phyloP scores from a whole-genome alignment of 2,113 vertebrate species.

The Dasyurus viverrinus region DNA sequence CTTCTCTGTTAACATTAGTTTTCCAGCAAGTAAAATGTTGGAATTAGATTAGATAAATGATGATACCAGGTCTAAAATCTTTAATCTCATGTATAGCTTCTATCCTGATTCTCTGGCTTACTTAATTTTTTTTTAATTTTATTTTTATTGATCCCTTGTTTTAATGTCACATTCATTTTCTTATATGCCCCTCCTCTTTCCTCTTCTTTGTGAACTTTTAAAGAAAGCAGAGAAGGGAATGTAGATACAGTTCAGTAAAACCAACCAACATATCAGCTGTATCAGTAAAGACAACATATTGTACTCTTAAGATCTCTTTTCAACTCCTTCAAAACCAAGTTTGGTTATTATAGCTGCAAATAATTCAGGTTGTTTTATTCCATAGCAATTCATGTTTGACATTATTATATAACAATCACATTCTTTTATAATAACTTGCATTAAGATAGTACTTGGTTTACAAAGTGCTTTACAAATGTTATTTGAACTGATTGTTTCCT shows the following conservation, averaged over 20 bases:
- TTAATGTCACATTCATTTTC: not conserved
- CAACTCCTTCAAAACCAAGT: not conserved
- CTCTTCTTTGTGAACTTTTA: not conserved
- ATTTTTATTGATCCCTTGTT: not conserved
- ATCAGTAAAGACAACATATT: not conserved
- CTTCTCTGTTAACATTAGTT: not conserved
- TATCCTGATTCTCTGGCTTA: not conserved
- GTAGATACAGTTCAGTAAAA: not conserved
- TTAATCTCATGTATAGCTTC: not conserved
- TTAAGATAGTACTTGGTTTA: not conserved
- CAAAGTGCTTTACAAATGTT: not conserved
- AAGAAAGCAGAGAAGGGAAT: not conserved
- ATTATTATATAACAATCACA: not conserved
- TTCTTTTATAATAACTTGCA: not conserved
- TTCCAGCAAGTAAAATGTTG: not conserved
- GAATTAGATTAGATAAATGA: not conserved
- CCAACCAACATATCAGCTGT: no score
- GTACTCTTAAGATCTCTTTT: not conserved
- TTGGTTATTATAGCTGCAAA: not conserved
- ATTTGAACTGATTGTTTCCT: not conserved
- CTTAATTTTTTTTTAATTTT: not conserved
- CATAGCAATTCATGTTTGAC: not conserved
- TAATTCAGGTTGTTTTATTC: not conserved
- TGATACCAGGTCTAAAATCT: not conserved
- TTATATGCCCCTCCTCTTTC: not conserved